Conservation (phyloP, 1,140 invertebrate genomes). For the Uloborus diversus region DNA sequence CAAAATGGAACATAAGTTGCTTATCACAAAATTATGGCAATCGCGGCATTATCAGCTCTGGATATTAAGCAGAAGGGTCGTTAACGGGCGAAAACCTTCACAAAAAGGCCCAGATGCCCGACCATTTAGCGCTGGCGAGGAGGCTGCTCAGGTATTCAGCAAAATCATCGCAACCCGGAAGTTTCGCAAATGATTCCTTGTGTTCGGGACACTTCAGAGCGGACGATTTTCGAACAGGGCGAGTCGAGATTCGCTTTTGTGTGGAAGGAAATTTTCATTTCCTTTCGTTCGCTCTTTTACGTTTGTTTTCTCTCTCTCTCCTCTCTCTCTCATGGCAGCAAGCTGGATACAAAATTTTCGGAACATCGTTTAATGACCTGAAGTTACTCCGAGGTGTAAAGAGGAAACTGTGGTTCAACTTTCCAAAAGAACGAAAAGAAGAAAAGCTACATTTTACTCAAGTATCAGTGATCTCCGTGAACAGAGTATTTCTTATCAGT, state of each 20-base stretch:
- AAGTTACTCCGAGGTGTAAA: too few species aligned
- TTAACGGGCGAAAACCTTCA: neutral
- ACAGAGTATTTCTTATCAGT: too few species aligned
- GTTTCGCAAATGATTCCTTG: slow-evolving; percentile 26
- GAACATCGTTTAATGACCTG: too few species aligned
- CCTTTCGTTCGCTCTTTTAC: slow-evolving; percentile 7
- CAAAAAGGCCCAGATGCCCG: slow-evolving; percentile 1
- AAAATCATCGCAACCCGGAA: slow-evolving; percentile 22
- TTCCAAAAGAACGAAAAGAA: too few species aligned
- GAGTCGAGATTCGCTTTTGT: slow-evolving; percentile 16
- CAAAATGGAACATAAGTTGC: too few species aligned
- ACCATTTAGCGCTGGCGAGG: neutral
- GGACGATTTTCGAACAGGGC: neutral
- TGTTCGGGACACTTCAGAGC: slow-evolving; percentile 9
- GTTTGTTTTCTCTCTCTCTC: neutral
- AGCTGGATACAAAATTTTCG: too few species aligned
- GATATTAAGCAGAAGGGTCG: neutral
- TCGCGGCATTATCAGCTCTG: neutral
- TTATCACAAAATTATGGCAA: slow-evolving; percentile 23
- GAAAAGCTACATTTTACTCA: too few species aligned
- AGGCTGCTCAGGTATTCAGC: neutral
- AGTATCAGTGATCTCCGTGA: too few species aligned
- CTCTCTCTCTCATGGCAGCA: too few species aligned
- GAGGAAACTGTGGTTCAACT: too few species aligned
- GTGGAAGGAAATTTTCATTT: slow-evolving; percentile 28